These are phyloP conservation scores for Lithosia quadra DNA, from an alignment of 2,888 invertebrate species.

Conservation along the genomic window DNA sequence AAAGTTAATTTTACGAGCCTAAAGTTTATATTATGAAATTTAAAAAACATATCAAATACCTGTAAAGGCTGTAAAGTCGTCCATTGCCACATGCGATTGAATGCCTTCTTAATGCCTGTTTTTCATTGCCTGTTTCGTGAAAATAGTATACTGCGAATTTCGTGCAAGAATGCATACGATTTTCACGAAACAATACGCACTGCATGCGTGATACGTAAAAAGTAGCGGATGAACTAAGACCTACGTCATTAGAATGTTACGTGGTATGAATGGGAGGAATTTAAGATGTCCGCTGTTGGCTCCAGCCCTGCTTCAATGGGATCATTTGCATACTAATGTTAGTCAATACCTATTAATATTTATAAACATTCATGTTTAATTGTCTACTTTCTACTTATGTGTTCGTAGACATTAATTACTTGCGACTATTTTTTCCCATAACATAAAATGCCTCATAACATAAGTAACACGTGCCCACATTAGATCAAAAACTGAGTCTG, in stretches of 20 bases:
- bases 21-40: neutral
- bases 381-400: constrained; percentile 20
- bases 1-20: neutral
- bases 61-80: neutral
- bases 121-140: too few species aligned
- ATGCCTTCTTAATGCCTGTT: too few species aligned
- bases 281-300: constrained; percentile 34
- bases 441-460: too few species aligned
- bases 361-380: constrained; percentile 37
- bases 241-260: constrained; percentile 10
- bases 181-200: too few species aligned
- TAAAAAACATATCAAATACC: neutral
- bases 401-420: constrained; percentile 29
- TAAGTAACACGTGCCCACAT: too few species aligned
- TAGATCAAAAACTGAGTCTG: too few species aligned
- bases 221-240: too few species aligned
- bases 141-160: too few species aligned
- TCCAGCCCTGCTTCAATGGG: constrained; percentile 25
- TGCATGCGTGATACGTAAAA: too few species aligned
- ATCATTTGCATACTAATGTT: constrained; percentile 45
- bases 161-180: too few species aligned
- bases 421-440: neutral
- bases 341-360: constrained; percentile 44
- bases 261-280: constrained; percentile 28
- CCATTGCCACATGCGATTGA: too few species aligned